phyloP scores from a whole-genome alignment of 1,140 invertebrate genomes.

The Galleria mellonella region DNA sequence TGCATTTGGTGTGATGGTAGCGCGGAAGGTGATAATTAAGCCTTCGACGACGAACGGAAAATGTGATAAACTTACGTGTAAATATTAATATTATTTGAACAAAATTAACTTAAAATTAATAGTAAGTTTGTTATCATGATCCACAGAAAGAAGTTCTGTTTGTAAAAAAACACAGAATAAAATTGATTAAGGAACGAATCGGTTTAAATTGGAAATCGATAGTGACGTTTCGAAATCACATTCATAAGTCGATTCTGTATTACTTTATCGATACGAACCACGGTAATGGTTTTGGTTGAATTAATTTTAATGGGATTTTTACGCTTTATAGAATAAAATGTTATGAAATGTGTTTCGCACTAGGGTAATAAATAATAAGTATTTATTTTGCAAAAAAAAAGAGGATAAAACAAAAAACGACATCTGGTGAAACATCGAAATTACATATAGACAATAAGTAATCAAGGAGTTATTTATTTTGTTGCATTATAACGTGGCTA shows the following conservation, averaged over 20 bases:
- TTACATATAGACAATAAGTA: too few species aligned
- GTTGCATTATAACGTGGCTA: too few species aligned
- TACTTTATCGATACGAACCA: slow-evolving; percentile 69
- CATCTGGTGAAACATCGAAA: slow-evolving; percentile 25
- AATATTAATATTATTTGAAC: slow-evolving; percentile 5
- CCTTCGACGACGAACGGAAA: slow-evolving; percentile 15
- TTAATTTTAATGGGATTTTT: slow-evolving; percentile 73
- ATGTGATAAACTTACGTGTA: slow-evolving; percentile 4
- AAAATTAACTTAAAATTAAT: slow-evolving; percentile 32
- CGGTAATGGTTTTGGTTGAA: slow-evolving; percentile 69
- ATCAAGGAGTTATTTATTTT: too few species aligned
- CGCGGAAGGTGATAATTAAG: slow-evolving; percentile 30
- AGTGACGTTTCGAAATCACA: slow-evolving; percentile 72
- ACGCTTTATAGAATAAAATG: slow-evolving; percentile 68
- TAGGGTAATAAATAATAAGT: slow-evolving; percentile 54
- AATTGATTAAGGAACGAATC: slow-evolving; percentile 73
- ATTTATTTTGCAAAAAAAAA: not conserved
- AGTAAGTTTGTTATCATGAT: slow-evolving; percentile 45
- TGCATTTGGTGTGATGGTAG: slow-evolving; percentile 33
- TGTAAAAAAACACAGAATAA: slow-evolving; percentile 60
- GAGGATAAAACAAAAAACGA: slow-evolving; percentile 14
- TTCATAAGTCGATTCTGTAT: slow-evolving; percentile 67
- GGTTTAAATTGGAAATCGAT: slow-evolving; percentile 73
- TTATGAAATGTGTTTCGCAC: slow-evolving; percentile 62
- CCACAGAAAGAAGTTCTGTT: slow-evolving; percentile 42